Evolutionary conservation across 2,113 vertebrate species (phyloP), one percentile per base, ranked within the genome.

Genomic region (Ramphastos sulfuratus): DNA sequence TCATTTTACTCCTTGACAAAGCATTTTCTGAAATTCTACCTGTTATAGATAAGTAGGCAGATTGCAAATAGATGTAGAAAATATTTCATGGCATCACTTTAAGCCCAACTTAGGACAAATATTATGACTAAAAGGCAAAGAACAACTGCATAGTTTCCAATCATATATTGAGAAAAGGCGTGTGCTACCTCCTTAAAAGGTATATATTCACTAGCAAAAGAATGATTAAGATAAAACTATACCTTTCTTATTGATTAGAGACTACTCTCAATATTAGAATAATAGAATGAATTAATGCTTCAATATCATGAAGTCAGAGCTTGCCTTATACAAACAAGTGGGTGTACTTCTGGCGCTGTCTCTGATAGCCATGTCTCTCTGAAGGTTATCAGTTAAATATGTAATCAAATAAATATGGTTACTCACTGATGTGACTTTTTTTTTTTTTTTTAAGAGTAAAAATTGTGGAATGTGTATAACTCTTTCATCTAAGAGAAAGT

Each of bases 401-500:
- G 44, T 42, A 81, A 94, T 72, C 87, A 88, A 71, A 90, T 81
- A 90, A 75, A 86, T 75, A 66, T 3, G 4, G 19, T 71, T 87
- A 42, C 56, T 85, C 15, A 80, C 28, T 69, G n/a, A 59, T 52
- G 33, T 84, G 61, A 82, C 1, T 31, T 76, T 42, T 42, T 42
- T 75, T 93, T 75, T 93, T 87, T 65, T 58, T 9, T 56, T 87
- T 31, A 82, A 77, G 42, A 70, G 44, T 58, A 63, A 81, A 90
- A 92, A 78, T 54, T 50, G 66, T 70, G 30, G 27, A 93, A 91
- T 35, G 18, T 71, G 10, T 75, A 44, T 67, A 88, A 19, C 6
- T 75, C 65, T 94, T 90, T 91, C 79, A 89, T 93, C 76, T 90
- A 71, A 74, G 30, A 79, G 56, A 92, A 39, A 88, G 27, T 5